Percentiles rank a stretch among this genome's conserved stretches.
Conservation (phyloP, 2,888 invertebrate species). For the Rotaria sp. region DNA sequence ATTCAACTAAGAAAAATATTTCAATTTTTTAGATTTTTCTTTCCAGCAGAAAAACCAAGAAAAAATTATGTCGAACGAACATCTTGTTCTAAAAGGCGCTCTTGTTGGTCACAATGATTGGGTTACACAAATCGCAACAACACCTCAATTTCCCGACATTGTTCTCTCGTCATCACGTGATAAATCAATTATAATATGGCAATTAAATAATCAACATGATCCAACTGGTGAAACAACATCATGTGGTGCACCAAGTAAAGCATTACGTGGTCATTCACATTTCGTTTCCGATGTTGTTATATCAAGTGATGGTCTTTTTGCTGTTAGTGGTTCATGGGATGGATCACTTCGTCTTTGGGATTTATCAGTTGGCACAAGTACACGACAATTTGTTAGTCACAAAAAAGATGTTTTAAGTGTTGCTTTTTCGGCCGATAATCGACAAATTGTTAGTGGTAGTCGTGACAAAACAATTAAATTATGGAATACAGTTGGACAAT, state of each 20-base stretch:
- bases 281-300: constrained; percentile 97
- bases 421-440: constrained; percentile 97
- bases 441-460: constrained; percentile 97
- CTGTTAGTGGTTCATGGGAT: constrained; percentile 98
- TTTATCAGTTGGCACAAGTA: constrained; percentile 81
- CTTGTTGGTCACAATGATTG: constrained; percentile 94
- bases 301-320: constrained; percentile 98
- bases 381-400: constrained; percentile 95
- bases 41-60: background rate
- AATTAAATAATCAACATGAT: constrained; percentile 66
- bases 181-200: constrained; percentile 87
- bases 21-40: background rate
- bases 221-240: constrained; percentile 64
- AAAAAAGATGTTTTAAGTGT: constrained; percentile 98
- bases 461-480: constrained; percentile 96
- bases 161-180: constrained; percentile 91
- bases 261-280: constrained; percentile 91
- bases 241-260: constrained; percentile 89
- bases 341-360: constrained; percentile 97
- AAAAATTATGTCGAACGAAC: constrained; percentile 27
- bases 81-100: constrained; percentile 68
- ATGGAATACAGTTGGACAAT: constrained; percentile 98
- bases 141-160: constrained; percentile 94
- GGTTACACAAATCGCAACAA: constrained; percentile 99
- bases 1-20: background rate